Evolutionary conservation across 1,140 invertebrate genomes (phyloP).

Genomic region (Anastatus disparis): DNA sequence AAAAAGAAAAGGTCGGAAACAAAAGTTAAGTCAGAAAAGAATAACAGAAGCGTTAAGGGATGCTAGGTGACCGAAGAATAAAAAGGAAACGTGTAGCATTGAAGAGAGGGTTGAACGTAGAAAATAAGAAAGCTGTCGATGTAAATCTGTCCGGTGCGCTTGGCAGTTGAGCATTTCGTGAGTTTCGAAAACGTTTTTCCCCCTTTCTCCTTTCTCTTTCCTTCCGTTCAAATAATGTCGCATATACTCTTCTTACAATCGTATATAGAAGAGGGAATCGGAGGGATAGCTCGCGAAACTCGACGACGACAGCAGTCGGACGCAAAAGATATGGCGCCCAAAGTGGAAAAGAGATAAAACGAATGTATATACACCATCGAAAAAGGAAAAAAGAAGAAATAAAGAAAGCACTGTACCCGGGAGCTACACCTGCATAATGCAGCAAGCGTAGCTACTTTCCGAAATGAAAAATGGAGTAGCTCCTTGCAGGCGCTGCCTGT

Average conservation of each 20-base stretch:
- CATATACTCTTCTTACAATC: not conserved
- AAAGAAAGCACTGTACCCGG: not conserved
- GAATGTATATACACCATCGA: not conserved
- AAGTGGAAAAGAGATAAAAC: constrained; percentile 11
- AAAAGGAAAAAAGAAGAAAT: not conserved
- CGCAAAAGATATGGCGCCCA: not conserved
- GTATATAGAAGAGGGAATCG: not conserved
- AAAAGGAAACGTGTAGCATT: not conserved
- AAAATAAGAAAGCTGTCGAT: constrained; percentile 31
- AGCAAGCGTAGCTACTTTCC: constrained; percentile 48
- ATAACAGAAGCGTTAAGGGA: not conserved
- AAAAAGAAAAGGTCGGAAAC: too few species aligned
- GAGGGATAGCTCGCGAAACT: not conserved
- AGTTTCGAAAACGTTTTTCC: constrained; percentile 1
- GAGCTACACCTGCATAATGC: constrained; percentile 52
- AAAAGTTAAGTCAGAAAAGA: not conserved
- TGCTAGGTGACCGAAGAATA: not conserved
- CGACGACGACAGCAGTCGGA: constrained; percentile 18
- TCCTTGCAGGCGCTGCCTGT: constrained; percentile 16
- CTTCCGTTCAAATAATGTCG: constrained; percentile 15
- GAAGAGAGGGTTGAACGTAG: not conserved
- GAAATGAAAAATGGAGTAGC: constrained; percentile 56
- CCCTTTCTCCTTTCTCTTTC: not conserved
- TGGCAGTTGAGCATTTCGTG: constrained; percentile 15
- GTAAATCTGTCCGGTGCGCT: constrained; percentile 30